These are phyloP conservation scores for Meteorus sp. DNA, from an alignment of 1,140 invertebrate genomes.

Conservation along the genomic window DNA sequence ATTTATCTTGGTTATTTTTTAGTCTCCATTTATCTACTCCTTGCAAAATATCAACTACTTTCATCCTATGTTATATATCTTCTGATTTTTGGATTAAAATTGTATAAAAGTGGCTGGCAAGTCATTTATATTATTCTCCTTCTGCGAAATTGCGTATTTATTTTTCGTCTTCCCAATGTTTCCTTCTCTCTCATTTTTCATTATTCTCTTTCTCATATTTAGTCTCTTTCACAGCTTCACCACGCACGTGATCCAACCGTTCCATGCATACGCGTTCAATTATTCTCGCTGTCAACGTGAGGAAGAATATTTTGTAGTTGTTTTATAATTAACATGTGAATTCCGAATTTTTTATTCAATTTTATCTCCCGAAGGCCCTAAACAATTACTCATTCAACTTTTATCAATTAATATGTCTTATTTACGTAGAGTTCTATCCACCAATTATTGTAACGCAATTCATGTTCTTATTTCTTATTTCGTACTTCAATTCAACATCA, in stretches of 20 bases:
- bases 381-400: too few species aligned
- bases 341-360: too few species aligned
- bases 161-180: slow-evolving; percentile 38
- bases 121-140: slow-evolving; percentile 47
- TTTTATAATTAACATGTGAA: too few species aligned
- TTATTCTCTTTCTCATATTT: slow-evolving; percentile 33
- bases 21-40: slow-evolving; percentile 44
- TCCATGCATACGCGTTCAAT: too few species aligned
- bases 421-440: too few species aligned
- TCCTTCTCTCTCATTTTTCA: slow-evolving; percentile 24
- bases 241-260: too few species aligned
- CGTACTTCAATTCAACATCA: slow-evolving; percentile 36
- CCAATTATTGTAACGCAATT: too few species aligned
- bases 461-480: too few species aligned
- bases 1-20: slow-evolving; percentile 4
- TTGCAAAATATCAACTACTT: slow-evolving; percentile 60
- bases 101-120: slow-evolving; percentile 60
- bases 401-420: too few species aligned
- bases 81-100: slow-evolving; percentile 47
- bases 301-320: slow-evolving; percentile 2
- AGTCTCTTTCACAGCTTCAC: slow-evolving; percentile 26
- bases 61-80: slow-evolving; percentile 47
- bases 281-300: too few species aligned
- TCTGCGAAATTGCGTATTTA: too few species aligned
- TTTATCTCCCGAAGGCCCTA: too few species aligned